A percentile compares a stretch with the other conserved stretches of the same genome.
Evolutionary conservation across 1,140 invertebrate species (phyloP).

Genomic region (Galendromus occidentalis): DNA sequence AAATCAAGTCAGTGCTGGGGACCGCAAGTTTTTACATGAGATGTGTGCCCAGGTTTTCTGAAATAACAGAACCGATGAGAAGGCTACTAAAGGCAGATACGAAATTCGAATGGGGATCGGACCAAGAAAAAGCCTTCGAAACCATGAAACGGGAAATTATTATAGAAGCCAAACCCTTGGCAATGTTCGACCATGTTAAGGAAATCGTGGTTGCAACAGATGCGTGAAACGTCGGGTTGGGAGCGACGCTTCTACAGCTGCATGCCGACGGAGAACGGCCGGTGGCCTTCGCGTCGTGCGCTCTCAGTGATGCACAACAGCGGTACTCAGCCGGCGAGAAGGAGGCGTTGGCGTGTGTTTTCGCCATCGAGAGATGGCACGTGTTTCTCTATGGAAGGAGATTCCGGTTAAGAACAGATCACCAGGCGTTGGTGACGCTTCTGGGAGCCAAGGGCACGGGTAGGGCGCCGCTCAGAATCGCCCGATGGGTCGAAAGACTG

Average conservation of each 20-base stretch:
- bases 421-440: neutral
- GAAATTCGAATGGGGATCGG: neutral
- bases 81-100: neutral
- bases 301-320: constrained; percentile 29
- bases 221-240: neutral
- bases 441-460: neutral
- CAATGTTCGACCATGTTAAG: neutral
- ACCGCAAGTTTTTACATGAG: neutral
- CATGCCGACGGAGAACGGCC: neutral
- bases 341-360: constrained; percentile 27
- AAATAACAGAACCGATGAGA: neutral
- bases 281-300: constrained; percentile 10
- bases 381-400: neutral
- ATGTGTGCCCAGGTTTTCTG: neutral
- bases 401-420: neutral
- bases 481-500: neutral
- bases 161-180: neutral
- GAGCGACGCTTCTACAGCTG: neutral
- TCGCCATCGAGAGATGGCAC: neutral
- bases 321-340: constrained; percentile 28
- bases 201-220: neutral
- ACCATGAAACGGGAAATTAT: neutral
- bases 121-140: neutral
- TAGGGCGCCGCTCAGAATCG: neutral
- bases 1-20: neutral